phyloP scores from a whole-genome alignment of 2,888 invertebrate genomes.

The Amaurobius ferox region DNA sequence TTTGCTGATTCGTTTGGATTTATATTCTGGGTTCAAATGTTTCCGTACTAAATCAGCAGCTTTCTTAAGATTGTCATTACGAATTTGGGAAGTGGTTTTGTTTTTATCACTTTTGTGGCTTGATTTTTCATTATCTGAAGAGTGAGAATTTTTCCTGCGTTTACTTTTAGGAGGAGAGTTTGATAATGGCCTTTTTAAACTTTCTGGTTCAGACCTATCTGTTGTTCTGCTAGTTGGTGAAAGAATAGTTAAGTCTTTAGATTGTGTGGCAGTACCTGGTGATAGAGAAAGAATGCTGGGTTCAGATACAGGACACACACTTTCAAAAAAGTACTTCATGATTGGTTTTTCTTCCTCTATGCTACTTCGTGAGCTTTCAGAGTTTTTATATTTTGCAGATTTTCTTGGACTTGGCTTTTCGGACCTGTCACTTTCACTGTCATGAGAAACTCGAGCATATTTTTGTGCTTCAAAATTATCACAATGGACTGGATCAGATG shows the following conservation, averaged over 20 bases:
- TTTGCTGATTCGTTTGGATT: slow-evolving; percentile 70
- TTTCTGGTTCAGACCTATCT: slow-evolving; percentile 20
- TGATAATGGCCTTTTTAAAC: neutral
- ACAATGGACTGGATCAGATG: slow-evolving; percentile 25
- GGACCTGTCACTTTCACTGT: slow-evolving; percentile 28
- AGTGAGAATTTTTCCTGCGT: slow-evolving; percentile 25
- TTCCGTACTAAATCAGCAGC: slow-evolving; percentile 71
- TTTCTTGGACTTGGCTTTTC: slow-evolving; percentile 36
- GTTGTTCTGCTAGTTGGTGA: slow-evolving; percentile 12
- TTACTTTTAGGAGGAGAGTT: slow-evolving; percentile 22
- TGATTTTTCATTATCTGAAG: slow-evolving; percentile 21
- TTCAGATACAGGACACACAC: slow-evolving; percentile 24
- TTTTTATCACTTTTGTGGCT: slow-evolving; percentile 32
- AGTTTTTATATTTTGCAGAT: neutral
- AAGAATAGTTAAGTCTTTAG: neutral
- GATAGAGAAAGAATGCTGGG: too few species aligned
- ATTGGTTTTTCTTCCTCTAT: slow-evolving; percentile 63
- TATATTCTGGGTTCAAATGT: slow-evolving; percentile 70
- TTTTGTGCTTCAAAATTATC: slow-evolving; percentile 42
- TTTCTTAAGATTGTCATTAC: slow-evolving; percentile 66
- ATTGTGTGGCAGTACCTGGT: neutral
- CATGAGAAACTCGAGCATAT: neutral
- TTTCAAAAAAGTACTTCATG: slow-evolving; percentile 72
- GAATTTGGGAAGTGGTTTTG: slow-evolving; percentile 54
- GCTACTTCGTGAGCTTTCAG: slow-evolving; percentile 28